Conservation (phyloP, 2,888 invertebrate species). For the Acanthacorydalis orientalis region DNA sequence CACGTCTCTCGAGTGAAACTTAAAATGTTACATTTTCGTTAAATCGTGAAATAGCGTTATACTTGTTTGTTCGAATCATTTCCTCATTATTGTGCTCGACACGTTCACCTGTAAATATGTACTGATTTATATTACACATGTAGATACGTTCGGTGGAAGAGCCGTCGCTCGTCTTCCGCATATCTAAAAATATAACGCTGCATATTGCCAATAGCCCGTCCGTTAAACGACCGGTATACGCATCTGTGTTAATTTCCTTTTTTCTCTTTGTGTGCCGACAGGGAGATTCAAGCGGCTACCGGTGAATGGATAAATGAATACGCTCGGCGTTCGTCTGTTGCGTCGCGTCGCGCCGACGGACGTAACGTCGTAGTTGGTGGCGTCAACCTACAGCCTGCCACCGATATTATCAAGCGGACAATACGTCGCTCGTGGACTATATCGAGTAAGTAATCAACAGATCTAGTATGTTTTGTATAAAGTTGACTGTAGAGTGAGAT, state of each 20-base stretch:
- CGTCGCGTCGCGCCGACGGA: conserved; percentile 11
- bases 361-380: conserved; percentile 27
- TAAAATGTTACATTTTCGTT: too few relatives aligned
- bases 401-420: conserved; percentile 46
- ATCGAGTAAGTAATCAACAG: conserved; percentile 35
- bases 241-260: conserved; percentile 7
- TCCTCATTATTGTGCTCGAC: too few relatives aligned
- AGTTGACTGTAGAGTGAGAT: too few relatives aligned
- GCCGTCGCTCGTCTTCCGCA: neutral
- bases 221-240: neutral
- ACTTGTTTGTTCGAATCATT: too few relatives aligned
- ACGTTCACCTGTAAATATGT: too few relatives aligned
- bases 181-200: neutral
- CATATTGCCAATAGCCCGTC: neutral
- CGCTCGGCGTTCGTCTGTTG: conserved; percentile 32
- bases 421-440: conserved; percentile 56
- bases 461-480: too few relatives aligned
- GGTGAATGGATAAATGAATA: conserved; percentile 54
- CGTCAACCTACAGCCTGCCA: conserved; percentile 25
- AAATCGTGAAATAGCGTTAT: too few relatives aligned
- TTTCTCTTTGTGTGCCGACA: conserved; percentile 24
- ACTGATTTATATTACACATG: too few relatives aligned
- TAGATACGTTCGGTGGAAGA: too few relatives aligned
- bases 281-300: conserved; percentile 49
- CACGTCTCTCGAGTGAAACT: too few relatives aligned